Evolutionary conservation across 2,888 invertebrate species (phyloP), one percentile per base, ranked within the genome.

Genomic region (Suillia variegata): DNA sequence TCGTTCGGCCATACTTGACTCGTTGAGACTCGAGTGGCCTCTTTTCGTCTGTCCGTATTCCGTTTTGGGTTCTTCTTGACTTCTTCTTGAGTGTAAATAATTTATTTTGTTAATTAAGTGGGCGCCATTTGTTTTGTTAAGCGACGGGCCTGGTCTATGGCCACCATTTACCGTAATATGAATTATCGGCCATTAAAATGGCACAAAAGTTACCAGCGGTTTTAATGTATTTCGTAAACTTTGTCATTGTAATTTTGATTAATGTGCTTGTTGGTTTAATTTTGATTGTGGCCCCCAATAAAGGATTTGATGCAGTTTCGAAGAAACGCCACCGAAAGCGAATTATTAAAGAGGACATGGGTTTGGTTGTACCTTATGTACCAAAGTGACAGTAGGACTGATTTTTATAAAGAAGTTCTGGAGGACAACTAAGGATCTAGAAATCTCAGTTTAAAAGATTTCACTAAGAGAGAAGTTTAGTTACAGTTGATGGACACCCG

Each of bases 41-140:
- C 62, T 59, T 54, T 48, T 50, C 13, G 12, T 52, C 56, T 26
- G n/a, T n/a, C n/a, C n/a, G n/a, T n/a, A n/a, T n/a, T n/a, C n/a
- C 60, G 45, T 58, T 54, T 48, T 58, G 59, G 61, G 52, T 53
- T 62, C 20, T 22, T 51, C 51, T 42, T 42, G 56, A 51, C 50
- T 34, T 58, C 48, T 56, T 52, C 54, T 63, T 54, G 54, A 42
- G 61, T 62, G 61, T 61, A 56, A 51, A 67, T 64, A 64, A 65
- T 67, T 73, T 65, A 69, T 68, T 67, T 63, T 47, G 64, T 64
- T 73, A 73, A 73, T 73, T 71, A 71, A 71, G 69, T 70, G 63
- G 62, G 59, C 61, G 67, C 57, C 70, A 62, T 67, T 59, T 55
- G 51, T 51, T 59, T 45, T 31, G 45, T 20, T 45, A 18, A 5